Evolutionary conservation across 1,140 invertebrate genomes (phyloP), one percentile per base, ranked within the genome.

Genomic region (Drosophila takahashii): DNA sequence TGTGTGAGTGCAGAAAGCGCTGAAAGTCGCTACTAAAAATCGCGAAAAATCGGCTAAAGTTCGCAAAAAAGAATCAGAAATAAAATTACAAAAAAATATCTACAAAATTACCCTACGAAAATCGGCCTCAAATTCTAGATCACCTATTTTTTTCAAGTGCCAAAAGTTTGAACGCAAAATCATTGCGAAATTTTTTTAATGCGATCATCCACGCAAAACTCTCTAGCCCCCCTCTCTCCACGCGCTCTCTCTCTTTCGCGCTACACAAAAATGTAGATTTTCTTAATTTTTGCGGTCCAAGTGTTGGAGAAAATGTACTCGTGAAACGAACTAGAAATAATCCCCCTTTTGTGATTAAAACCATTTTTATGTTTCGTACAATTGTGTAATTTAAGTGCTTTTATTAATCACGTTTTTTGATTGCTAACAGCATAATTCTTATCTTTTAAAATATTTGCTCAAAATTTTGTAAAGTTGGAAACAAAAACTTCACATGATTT

Each of bases 1-100:
- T 85, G 84, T 86, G 83, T 87, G 76, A 87, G 81, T 85, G 79
- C 58, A 73, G 60, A 71, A 44, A 56, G 57, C 54, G 37, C 42
- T 44, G 45, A 56, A 32, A 32, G 6, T 9, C 29, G 29, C 29
- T 32, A 9, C 29, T 32, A 9, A 9, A 32, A 32, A 32, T 32
- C 29, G 29, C 29, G n/a, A 32, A 32, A 32, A 22, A 22, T 22
- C 22, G 22, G 22, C 22, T 22, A 22, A 32, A 32, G 29, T 32
- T 32, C 15, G 69, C 22, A 9, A 27, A 15, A 18, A 44, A 48
- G 29, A 18, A 18, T 41, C 15, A 2, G 9, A 11, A 5, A 11
- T 10, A 44, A 18, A 44, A 18, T 18, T 44, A 13, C 0, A 36
- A 36, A 37, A 37, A 37, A 37, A 11, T 13, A 37, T 3, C 36